phyloP scores from a whole-genome alignment of 2,888 invertebrate genomes.

The Eupeodes luniger region DNA sequence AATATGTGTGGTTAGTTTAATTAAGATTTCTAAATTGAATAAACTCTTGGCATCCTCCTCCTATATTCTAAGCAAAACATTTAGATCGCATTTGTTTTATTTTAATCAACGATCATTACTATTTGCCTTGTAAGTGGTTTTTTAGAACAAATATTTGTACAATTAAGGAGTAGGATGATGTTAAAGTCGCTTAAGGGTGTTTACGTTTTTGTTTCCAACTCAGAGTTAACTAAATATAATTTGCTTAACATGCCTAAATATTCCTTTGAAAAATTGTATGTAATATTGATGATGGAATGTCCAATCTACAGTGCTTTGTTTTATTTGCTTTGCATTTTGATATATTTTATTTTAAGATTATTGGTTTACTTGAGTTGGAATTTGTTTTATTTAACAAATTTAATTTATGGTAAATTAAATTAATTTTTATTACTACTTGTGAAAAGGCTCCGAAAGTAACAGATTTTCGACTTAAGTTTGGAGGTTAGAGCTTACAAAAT shows the following conservation, averaged over 20 bases:
- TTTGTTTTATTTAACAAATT: no score
- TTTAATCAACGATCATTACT: slow-evolving; percentile 55
- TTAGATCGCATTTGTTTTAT: slow-evolving; percentile 65
- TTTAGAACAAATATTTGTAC: slow-evolving; percentile 14
- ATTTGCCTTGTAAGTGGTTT: slow-evolving; percentile 21
- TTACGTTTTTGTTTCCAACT: neutral
- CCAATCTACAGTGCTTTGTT: neutral
- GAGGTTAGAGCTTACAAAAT: no score
- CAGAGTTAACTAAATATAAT: neutral
- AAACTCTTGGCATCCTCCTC: slow-evolving; percentile 42
- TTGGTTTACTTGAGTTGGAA: no score
- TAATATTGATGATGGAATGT: neutral
- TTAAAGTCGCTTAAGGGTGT: neutral
- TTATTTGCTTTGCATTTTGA: no score
- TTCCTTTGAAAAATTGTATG: neutral
- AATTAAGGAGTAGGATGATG: neutral
- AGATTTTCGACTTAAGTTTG: no score
- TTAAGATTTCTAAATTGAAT: slow-evolving; percentile 68
- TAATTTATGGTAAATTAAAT: no score
- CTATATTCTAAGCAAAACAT: slow-evolving; percentile 45
- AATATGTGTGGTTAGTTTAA: slow-evolving; percentile 52
- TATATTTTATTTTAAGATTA: no score
- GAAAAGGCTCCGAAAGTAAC: no score
- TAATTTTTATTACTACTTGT: no score
- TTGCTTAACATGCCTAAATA: neutral